Evolutionary conservation across 1,140 invertebrate genomes (phyloP), one percentile per base, ranked within the genome.

Genomic region (Pseudomyrmex cubaensis): DNA sequence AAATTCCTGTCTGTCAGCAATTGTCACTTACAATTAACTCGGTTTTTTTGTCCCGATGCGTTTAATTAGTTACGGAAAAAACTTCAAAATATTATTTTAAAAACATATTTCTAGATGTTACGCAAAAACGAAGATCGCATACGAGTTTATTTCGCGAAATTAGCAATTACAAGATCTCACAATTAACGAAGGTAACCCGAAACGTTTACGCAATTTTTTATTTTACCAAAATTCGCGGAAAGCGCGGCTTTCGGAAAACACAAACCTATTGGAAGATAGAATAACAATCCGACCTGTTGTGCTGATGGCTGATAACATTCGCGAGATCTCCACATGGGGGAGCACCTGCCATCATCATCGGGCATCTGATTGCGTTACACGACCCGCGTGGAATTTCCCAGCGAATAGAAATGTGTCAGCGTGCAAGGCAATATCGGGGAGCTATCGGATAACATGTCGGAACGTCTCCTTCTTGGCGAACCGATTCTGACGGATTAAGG

Each of bases 311-410:
- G 59, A 66, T 89, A 77, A 35, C 35, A 35, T 35, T 35, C 35
- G 35, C 35, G 35, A 35, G 63, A 44, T 89, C 83, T 72, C 64
- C 64, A 80, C 86, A 77, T 74, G 50, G 12, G 83, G 78, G 75
- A 88, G 35, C 84, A 83, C 73, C 76, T 84, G 83, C 64, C 73
- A 82, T 35, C 35, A 35, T 35, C 35, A 35, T 35, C 35, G 35
- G 44, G 25, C 20, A 66, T 77, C 83, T 89, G 72, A 89, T 90
- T 84, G 73, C 84, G 64, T 82, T 89, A 84, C 66, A 82, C 59
- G 66, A 84, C 84, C 76, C 84, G 20, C 10, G 83, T 59, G 88
- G 61, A 82, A 35, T 35, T 83, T 83, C 87, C 72, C 63, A 59
- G 52, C 57, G 64, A 85, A 84, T 66, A 59, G 64, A 85, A 74